Evolutionary conservation across 1,140 invertebrate species (phyloP).

Genomic region (Penaeus indicus): DNA sequence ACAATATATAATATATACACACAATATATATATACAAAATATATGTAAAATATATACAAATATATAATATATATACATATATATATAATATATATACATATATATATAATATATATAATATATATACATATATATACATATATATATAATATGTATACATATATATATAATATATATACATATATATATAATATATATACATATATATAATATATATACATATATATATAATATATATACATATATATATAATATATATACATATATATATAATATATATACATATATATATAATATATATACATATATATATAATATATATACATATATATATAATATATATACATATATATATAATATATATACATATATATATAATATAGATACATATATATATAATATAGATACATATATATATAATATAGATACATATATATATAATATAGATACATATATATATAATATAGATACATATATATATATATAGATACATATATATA

Average conservation of each 20-base stretch:
- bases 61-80: not conserved
- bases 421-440: no score
- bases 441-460: no score
- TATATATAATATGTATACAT: not conserved
- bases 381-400: no score
- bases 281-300: constrained; percentile 13
- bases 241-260: constrained; percentile 17
- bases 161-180: not conserved
- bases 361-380: constrained; percentile 7
- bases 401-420: no score
- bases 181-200: not conserved
- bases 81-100: not conserved
- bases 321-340: not conserved
- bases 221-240: not conserved
- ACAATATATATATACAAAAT: constrained; percentile 1
- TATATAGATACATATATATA: no score
- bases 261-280: constrained; percentile 2
- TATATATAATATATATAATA: not conserved
- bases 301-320: constrained; percentile 18
- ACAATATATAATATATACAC: no score
- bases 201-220: not conserved
- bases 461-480: no score
- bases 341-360: not conserved
- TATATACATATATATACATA: not conserved
- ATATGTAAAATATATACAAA: not conserved